Conservation (phyloP, 1,140 invertebrate species). For the Psilanteris sp. region DNA sequence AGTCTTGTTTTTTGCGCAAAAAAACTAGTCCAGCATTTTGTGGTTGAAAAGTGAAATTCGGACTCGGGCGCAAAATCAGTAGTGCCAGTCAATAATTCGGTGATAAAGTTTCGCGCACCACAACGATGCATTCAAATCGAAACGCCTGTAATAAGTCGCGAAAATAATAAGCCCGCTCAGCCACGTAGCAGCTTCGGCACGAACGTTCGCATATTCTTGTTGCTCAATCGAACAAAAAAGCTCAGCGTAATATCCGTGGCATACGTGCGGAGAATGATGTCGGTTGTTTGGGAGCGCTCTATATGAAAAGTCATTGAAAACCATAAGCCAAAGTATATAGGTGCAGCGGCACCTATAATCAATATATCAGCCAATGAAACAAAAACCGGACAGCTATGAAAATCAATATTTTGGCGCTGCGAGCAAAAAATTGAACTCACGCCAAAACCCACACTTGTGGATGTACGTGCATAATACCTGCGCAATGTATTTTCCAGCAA, state of each 20-base stretch:
- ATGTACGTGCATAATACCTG: slow-evolving; percentile 58
- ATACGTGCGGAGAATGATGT: slow-evolving; percentile 3
- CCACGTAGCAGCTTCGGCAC: background rate
- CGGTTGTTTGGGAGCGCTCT: slow-evolving; percentile 7
- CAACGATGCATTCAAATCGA: background rate
- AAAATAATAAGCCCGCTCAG: slow-evolving; percentile 8
- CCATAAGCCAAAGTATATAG: slow-evolving; percentile 35
- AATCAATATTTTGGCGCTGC: slow-evolving; percentile 64
- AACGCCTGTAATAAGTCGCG: background rate
- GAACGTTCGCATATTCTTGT: slow-evolving; percentile 27
- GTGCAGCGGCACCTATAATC: slow-evolving; percentile 3
- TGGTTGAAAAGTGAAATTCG: too few relatives aligned
- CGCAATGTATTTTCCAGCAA: slow-evolving; percentile 67
- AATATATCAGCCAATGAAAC: slow-evolving; percentile 56
- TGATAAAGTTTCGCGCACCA: too few relatives aligned
- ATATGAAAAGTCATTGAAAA: slow-evolving; percentile 56
- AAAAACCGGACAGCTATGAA: slow-evolving; percentile 63
- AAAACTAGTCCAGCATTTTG: too few relatives aligned
- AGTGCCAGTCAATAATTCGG: too few relatives aligned
- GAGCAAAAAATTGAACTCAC: slow-evolving; percentile 64
- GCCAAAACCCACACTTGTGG: slow-evolving; percentile 57
- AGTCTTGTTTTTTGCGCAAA: too few relatives aligned
- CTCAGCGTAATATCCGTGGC: slow-evolving; percentile 6
- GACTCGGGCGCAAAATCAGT: too few relatives aligned
- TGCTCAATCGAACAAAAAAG: slow-evolving; percentile 25